Evolutionary conservation across 1,140 invertebrate genomes (phyloP), one percentile per base, ranked within the genome.

Genomic region (Aplysia californica): DNA sequence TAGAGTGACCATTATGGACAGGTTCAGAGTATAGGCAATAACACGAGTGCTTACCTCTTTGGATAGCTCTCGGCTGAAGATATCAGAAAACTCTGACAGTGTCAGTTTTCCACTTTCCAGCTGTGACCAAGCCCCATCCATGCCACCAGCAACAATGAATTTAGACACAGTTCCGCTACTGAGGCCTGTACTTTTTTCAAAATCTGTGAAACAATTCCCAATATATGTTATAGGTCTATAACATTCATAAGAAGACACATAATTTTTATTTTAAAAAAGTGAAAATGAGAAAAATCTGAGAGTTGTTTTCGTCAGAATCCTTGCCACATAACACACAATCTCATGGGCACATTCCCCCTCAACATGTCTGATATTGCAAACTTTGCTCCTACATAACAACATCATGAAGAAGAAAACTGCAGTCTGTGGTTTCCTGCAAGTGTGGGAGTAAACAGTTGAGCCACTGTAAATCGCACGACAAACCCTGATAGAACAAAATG

Each of bases 61-160:
- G 18, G 84, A 85, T 33, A 82, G 85, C 75, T 88, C 85, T 70
- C 84, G 74, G 41, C 80, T 82, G 75, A 90, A 90, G n/a, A 76
- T 74, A 6, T 79, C 66, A 23, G 80, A 73, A 78, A 90, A 89
- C 55, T 90, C 84, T 33, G 73, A 65, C 18, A 82, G 58, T 23
- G 82, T 85, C 0, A 87, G 38, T 64, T 85, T 78, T 50, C 89
- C 89, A 38, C 71, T 78, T 75, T 90, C 89, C n/a, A 90, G 71
- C 21, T 75, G 75, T 15, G 58, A 33, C 87, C 89, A 90, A 2
- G 87, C 79, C 21, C 83, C 81, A 18, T 85, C 69, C 5, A 82
- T 80, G 21, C 87, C 86, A 50, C 65, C 59, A n/a, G 75, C 78
- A 0, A 86, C 55, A 44, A 90, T 83, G 6, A 86, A 78, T 20